A percentile compares a stretch with the other conserved stretches of the same genome.
Evolutionary conservation across 2,797 vertebrate species (phyloP).

Genomic region (Emydoidea blandingii): DNA sequence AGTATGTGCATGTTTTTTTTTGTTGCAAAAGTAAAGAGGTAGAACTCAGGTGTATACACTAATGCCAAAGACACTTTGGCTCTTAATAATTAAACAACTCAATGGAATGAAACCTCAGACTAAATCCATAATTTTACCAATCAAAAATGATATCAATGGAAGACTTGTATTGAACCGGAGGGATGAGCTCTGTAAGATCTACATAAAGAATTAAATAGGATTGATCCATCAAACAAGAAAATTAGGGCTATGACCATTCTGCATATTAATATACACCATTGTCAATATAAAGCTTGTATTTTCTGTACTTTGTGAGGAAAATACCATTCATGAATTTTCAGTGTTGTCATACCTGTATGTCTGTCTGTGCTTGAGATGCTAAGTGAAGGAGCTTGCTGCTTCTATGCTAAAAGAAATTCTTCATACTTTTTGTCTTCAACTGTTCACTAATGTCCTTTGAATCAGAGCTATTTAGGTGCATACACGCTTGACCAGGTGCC

Average conservation of each 20-base stretch:
- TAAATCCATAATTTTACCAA: not conserved
- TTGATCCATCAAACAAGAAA: not conserved
- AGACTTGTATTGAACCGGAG: not conserved
- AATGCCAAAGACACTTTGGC: not conserved
- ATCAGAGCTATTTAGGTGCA: not conserved
- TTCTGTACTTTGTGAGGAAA: not conserved
- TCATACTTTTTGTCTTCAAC: not conserved
- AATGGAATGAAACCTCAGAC: not conserved
- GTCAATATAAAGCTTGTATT: not conserved
- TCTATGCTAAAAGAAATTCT: not conserved
- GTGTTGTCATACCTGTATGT: not conserved
- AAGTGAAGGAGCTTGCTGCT: not conserved
- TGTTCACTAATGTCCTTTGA: not conserved
- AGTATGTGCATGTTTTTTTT: not conserved
- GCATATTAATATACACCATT: not conserved
- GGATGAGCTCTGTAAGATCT: not conserved
- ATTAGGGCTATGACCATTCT: not conserved
- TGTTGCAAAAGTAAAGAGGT: not conserved
- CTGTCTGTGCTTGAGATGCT: not conserved
- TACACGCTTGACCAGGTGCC: not conserved
- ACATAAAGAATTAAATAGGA: not conserved
- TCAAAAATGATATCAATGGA: not conserved
- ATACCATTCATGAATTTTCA: not conserved
- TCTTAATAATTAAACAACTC: not conserved
- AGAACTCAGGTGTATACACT: not conserved